Evolutionary conservation across 2,113 vertebrate genomes (phyloP).

Genomic region (Cebus imitator): DNA sequence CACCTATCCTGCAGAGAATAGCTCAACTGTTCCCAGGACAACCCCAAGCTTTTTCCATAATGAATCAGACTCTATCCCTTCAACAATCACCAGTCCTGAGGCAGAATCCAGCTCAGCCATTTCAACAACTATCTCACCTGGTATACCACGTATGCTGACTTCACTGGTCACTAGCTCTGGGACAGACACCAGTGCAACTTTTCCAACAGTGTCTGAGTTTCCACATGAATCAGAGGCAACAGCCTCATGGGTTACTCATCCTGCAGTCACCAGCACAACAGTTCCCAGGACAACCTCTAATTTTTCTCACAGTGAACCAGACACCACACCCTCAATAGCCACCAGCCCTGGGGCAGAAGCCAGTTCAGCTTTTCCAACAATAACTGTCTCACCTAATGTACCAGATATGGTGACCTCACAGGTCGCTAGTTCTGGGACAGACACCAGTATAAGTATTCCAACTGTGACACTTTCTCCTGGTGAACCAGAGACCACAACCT

Average conservation of each 20-base stretch:
- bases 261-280: not conserved
- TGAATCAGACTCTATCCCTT: not conserved
- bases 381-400: not conserved
- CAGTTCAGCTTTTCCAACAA: not conserved
- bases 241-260: not conserved
- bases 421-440: not conserved
- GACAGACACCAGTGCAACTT: not conserved
- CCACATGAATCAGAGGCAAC: not conserved
- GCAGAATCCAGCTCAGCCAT: not conserved
- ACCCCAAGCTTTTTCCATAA: not conserved
- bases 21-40: not conserved
- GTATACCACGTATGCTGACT: not conserved
- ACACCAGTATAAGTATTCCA: not conserved
- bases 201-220: not conserved
- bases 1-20: not conserved
- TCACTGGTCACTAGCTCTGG: not conserved
- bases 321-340: not conserved
- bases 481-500: not conserved
- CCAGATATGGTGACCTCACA: not conserved
- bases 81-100: no score
- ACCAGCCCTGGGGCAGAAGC: not conserved
- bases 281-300: not conserved
- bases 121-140: not conserved
- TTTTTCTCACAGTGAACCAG: not conserved
- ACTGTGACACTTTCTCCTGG: not conserved